Evolutionary conservation across 2,113 vertebrate species (phyloP), one percentile per base, ranked within the genome.

Genomic region (Ahaetulla prasina): DNA sequence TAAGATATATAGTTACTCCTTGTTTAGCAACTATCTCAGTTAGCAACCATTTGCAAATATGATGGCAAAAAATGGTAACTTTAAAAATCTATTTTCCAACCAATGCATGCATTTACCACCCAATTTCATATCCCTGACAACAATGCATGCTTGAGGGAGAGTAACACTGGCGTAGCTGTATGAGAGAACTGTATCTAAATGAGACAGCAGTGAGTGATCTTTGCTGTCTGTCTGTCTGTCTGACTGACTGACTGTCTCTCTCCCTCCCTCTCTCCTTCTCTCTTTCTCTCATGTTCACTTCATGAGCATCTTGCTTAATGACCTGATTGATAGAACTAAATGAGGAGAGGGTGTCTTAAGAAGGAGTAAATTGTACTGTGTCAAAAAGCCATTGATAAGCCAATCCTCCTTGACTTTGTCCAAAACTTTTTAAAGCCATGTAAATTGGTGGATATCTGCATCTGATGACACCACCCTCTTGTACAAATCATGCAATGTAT

Each of bases 181-280:
- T 3, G 16, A 80, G 7, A 39, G 35, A 39, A 80, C 16, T 39
- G 6, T 80, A 20, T 80, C 68, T 80, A n/a, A 80, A 20, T 39
- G n/a, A 20, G 2, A 74, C 12, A 35, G n/a, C 68, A 74, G 68
- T 16, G 16, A 74, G n/a, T 74, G 14, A 6, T 39, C 16, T 20
- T 74, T 53, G 52, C 52, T 53, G 52, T 53, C 52, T 53, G 52
- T 53, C 52, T 53, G 12, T 53, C 52, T 53, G 14, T 9, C 14
- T 3, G 8, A n/a, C n/a, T n/a, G n/a, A n/a, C n/a, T n/a, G n/a
- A n/a, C n/a, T n/a, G n/a, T n/a, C 57, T 12, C 9, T 63, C 27
- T 7, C n/a, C 18, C n/a, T 39, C 14, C 8, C 4, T 1, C 12
- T 35, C 4, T 2, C n/a, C 2, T 14, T 20, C n/a, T 20, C 6